Evolutionary conservation across 2,113 vertebrate genomes (phyloP).

Genomic region (Oncorhynchus clarkii): DNA sequence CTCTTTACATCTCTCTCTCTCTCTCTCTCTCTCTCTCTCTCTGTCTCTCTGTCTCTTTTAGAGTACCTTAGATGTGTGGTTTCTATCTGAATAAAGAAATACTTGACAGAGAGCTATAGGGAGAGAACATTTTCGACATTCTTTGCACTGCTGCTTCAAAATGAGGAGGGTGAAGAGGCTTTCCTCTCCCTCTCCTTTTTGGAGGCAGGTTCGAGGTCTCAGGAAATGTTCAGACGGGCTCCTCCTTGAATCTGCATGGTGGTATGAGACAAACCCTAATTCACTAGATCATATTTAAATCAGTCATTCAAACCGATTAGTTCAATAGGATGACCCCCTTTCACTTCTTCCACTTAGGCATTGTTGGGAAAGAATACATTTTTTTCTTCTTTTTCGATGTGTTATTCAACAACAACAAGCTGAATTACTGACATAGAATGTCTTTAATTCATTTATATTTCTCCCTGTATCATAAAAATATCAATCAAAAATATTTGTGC

Average conservation of each 20-base stretch:
- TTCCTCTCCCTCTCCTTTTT: too few species aligned
- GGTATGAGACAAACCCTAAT: constrained; percentile 53
- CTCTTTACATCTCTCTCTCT: constrained; percentile 10
- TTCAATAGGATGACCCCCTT: constrained; percentile 21
- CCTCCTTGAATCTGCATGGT: constrained; percentile 62
- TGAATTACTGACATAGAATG: too few species aligned
- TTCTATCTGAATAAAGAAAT: constrained; percentile 74
- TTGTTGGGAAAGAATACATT: neutral
- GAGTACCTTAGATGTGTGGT: constrained; percentile 70
- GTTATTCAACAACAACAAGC: neutral
- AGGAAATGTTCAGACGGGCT: constrained; percentile 44
- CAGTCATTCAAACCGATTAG: constrained; percentile 13
- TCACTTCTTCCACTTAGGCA: constrained; percentile 39
- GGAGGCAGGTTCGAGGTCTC: too few species aligned
- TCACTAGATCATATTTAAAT: neutral
- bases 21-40: too few species aligned
- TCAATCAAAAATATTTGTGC: too few species aligned
- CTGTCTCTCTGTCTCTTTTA: constrained; percentile 30
- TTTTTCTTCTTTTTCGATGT: neutral
- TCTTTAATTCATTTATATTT: too few species aligned
- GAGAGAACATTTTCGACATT: constrained; percentile 42
- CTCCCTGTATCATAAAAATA: constrained; percentile 3
- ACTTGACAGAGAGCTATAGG: constrained; percentile 68
- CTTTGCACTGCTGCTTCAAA: constrained; percentile 61
- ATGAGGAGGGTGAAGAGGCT: too few species aligned